phyloP scores from a whole-genome alignment of 1,140 invertebrate genomes.

The Ceratosolen solmsi region DNA sequence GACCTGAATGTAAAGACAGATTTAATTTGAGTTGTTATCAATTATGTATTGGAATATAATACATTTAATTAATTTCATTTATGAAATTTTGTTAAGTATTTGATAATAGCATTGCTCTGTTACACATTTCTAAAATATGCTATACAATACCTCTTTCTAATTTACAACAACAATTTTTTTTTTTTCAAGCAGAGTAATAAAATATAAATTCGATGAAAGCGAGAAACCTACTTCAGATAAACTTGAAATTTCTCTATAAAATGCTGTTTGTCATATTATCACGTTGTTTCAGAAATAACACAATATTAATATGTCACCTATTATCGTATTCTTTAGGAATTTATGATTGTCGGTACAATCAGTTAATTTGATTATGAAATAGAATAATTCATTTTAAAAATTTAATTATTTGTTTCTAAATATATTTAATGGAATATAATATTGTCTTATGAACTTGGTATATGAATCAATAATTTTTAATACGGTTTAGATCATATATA shows the following conservation, averaged over 20 bases:
- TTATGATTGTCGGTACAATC: not conserved
- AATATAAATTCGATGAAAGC: not conserved
- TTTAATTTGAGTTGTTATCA: too few species aligned
- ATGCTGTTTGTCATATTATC: not conserved
- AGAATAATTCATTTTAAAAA: not conserved
- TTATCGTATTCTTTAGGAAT: conserved; percentile 3
- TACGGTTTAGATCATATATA: not conserved
- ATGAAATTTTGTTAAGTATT: too few species aligned
- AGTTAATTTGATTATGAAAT: not conserved
- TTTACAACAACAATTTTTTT: not conserved
- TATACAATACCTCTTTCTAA: too few species aligned
- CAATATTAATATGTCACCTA: not conserved
- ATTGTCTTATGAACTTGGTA: not conserved
- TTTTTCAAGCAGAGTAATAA: not conserved
- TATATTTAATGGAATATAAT: not conserved
- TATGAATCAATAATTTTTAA: not conserved
- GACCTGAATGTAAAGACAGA: too few species aligned
- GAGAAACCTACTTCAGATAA: conserved; percentile 7
- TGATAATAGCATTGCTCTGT: too few species aligned
- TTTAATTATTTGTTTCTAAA: not conserved
- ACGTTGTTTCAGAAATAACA: not conserved
- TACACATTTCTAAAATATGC: too few species aligned
- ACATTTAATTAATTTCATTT: too few species aligned
- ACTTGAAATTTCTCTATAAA: conserved; percentile 10
- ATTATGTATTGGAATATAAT: too few species aligned